Base-by-base conservation (phyloP, 1,140 invertebrate species). In the Panagrolaimus sp. region DNA sequence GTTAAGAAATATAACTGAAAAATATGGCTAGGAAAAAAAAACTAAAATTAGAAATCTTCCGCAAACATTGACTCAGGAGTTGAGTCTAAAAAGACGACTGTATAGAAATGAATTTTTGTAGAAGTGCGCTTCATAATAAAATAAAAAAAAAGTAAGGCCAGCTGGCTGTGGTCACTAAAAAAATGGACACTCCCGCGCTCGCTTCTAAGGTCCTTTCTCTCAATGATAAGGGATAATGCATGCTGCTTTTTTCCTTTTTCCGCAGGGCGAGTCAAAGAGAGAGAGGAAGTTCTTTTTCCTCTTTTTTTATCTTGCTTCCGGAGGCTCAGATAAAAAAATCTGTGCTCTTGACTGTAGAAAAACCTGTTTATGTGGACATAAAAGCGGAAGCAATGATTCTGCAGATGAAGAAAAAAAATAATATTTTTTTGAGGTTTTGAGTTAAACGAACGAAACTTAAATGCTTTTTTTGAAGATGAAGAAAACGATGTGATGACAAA, bases 31-130 rank as follows among this genome's bases (percentile, higher is more conserved):
- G 28, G 17, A 24, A n/a, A 28, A 58, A 38, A 21, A 28, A 58
- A 58, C 52, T 26, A 58, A 58, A 58, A 58, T 38, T 58, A 58
- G 52, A 58, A 58, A 58, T 58, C 52, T 58, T 58, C 52, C 52
- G 52, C 52, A 58, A 58, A 58, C 52, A 58, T 58, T 58, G 52
- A 58, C 52, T 58, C 52, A 58, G 52, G 52, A 58, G 52, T 21
- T 10, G 15, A 12, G 15, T 58, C 48, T 52, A 14, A 52, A 24
- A n/a, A 52, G 48, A 52, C 48, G 28, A 28, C 52, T 58, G 52
- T 21, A 26, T 58, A 21, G 52, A 28, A 21, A 28, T 21, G 21
- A 21, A 58, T 28, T 58, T 28, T 58, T 21, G 10, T 28, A 21
- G 14, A 21, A 21, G 10, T n/a, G 10, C 52, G 12, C 21, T 21